phyloP scores from a whole-genome alignment of 2,797 vertebrate species.

The Diplodus sargus region DNA sequence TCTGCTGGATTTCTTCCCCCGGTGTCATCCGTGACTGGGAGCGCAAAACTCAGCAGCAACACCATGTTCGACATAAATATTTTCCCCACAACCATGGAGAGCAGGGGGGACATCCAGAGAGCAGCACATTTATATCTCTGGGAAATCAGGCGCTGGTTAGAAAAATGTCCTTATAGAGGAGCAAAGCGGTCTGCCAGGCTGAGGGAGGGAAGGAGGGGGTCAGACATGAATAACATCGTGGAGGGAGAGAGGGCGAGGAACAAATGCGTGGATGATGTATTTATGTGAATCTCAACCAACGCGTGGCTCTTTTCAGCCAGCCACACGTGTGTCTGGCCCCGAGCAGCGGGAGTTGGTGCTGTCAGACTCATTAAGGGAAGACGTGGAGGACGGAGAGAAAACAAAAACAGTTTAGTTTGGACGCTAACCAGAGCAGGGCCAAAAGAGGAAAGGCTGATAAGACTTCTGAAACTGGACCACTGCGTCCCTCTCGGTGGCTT shows the following conservation, averaged over 20 bases:
- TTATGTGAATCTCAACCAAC: slow-evolving; percentile 27
- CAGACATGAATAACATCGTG: slow-evolving; percentile 36
- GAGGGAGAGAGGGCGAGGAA: neutral
- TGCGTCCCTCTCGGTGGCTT: slow-evolving; percentile 37
- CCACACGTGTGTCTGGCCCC: neutral
- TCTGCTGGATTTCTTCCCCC: slow-evolving; percentile 26
- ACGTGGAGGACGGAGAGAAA: slow-evolving; percentile 10
- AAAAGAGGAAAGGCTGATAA: slow-evolving; percentile 67
- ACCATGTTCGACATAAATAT: slow-evolving; percentile 62
- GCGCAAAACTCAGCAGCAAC: slow-evolving; percentile 40
- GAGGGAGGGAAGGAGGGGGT: slow-evolving; percentile 25
- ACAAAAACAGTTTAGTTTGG: slow-evolving; percentile 48
- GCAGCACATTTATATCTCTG: slow-evolving; percentile 50
- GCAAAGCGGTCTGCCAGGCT: slow-evolving; percentile 55
- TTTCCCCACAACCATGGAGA: slow-evolving; percentile 55
- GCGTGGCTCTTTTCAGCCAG: neutral
- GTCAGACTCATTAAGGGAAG: slow-evolving; percentile 13
- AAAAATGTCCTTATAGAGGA: slow-evolving; percentile 71
- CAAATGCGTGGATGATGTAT: slow-evolving; percentile 25
- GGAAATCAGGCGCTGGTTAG: slow-evolving; percentile 39
- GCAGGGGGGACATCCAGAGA: slow-evolving; percentile 33
- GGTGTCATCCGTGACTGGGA: slow-evolving; percentile 28
- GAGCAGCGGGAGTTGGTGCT: slow-evolving; percentile 10
- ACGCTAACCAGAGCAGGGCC: slow-evolving; percentile 44
- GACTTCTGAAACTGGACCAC: slow-evolving; percentile 19